These are phyloP conservation scores for Melanaphis sacchari DNA, from an alignment of 1,140 invertebrate genomes.

Conservation along the genomic window DNA sequence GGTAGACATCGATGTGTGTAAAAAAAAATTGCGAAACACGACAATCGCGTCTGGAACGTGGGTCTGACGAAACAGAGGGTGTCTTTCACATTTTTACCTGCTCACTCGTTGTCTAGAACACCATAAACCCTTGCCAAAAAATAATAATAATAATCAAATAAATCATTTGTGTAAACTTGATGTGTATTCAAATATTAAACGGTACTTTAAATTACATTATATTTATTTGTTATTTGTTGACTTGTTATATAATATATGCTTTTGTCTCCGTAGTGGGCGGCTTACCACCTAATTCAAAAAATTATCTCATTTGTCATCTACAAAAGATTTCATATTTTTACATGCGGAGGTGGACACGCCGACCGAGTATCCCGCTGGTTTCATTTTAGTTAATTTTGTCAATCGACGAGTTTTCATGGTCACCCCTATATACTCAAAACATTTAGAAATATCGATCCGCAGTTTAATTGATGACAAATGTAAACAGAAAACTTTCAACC, in stretches of 20 bases:
- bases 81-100: slow-evolving; percentile 8
- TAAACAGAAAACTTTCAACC: slow-evolving; percentile 26
- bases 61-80: slow-evolving; percentile 11
- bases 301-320: background rate
- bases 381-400: background rate
- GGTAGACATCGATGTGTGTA: slow-evolving; percentile 5
- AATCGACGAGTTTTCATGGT: background rate
- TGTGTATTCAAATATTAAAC: slow-evolving; percentile 30
- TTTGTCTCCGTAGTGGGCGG: background rate
- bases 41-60: slow-evolving; percentile 39
- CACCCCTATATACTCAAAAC: background rate
- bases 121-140: slow-evolving; percentile 43
- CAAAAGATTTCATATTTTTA: background rate
- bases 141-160: slow-evolving; percentile 23
- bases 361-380: background rate
- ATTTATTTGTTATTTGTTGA: slow-evolving; percentile 11
- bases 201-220: slow-evolving; percentile 15
- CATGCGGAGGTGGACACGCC: background rate
- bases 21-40: slow-evolving; percentile 51
- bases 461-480: background rate
- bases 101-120: slow-evolving; percentile 44
- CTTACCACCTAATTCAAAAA: background rate
- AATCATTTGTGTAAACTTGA: slow-evolving; percentile 23
- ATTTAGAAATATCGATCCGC: background rate
- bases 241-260: background rate